Evolutionary conservation across 2,113 vertebrate species (phyloP).

Genomic region (Rhabdornis inornatus): DNA sequence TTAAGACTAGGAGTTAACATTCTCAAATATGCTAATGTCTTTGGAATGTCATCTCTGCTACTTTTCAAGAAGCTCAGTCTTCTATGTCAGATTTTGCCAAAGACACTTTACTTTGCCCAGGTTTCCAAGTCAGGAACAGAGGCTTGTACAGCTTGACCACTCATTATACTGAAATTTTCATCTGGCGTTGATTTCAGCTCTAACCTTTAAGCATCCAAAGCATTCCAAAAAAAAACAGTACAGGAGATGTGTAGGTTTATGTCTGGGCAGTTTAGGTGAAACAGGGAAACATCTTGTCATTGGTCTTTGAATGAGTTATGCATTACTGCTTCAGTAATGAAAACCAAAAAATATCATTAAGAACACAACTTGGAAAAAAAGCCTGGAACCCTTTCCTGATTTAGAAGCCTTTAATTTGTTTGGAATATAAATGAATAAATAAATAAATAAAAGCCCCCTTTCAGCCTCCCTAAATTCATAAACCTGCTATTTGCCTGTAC

Average conservation of each 20-base stretch:
- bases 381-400: neutral
- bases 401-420: neutral
- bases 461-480: neutral
- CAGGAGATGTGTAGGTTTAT: neutral
- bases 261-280: neutral
- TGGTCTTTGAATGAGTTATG: neutral
- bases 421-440: neutral
- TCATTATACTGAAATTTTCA: neutral
- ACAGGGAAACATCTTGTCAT: rapidly evolving
- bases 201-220: neutral
- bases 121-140: neutral
- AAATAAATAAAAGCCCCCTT: rapidly evolving
- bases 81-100: neutral
- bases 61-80: neutral
- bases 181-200: neutral
- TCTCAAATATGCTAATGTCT: neutral
- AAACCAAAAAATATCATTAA: neutral
- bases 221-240: neutral
- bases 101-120: neutral
- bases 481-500: neutral
- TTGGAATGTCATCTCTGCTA: neutral
- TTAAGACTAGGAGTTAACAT: neutral
- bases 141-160: neutral
- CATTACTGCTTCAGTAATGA: neutral
- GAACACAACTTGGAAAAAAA: neutral